These are phyloP conservation scores for Muntiacus muntjak DNA, from an alignment of 2,113 vertebrate genomes.

Conservation along the genomic window DNA sequence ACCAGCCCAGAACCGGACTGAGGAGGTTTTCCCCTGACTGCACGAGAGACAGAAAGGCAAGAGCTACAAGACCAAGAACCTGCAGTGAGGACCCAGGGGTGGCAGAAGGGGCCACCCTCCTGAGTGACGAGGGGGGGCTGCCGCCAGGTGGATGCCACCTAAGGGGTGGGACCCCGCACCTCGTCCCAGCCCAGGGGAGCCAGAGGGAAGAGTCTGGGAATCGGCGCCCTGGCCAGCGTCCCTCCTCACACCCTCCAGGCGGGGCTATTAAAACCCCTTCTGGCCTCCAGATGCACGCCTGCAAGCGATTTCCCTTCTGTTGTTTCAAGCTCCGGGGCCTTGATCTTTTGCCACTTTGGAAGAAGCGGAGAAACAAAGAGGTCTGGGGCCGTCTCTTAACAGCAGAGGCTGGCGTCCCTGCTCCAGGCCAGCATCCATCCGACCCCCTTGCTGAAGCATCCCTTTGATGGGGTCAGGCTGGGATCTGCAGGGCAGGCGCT, in stretches of 20 bases:
- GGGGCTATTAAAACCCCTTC: conserved; percentile 63
- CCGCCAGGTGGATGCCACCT: background rate
- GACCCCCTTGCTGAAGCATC: background rate
- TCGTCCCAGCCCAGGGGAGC: background rate
- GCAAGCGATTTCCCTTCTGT: conserved; percentile 71
- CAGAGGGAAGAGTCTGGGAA: background rate
- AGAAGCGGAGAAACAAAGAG: background rate
- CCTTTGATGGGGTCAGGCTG: background rate
- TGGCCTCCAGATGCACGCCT: conserved; percentile 82
- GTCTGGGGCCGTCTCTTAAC: background rate
- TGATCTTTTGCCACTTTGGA: conserved; percentile 77
- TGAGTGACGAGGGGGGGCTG: background rate
- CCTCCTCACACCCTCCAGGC: conserved; percentile 38
- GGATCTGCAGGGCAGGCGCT: background rate
- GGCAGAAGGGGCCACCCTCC: accelerated
- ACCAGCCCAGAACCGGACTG: background rate
- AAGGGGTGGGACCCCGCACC: accelerated
- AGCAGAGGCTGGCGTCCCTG: background rate
- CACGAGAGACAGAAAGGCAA: background rate
- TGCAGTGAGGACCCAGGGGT: background rate
- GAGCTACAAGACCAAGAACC: accelerated
- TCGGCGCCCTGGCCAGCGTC: background rate
- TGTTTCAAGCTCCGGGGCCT: conserved; percentile 66
- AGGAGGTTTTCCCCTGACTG: accelerated
- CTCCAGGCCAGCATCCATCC: background rate